Conservation (phyloP, 2,113 vertebrate species). For the Hippocampus comes region DNA sequence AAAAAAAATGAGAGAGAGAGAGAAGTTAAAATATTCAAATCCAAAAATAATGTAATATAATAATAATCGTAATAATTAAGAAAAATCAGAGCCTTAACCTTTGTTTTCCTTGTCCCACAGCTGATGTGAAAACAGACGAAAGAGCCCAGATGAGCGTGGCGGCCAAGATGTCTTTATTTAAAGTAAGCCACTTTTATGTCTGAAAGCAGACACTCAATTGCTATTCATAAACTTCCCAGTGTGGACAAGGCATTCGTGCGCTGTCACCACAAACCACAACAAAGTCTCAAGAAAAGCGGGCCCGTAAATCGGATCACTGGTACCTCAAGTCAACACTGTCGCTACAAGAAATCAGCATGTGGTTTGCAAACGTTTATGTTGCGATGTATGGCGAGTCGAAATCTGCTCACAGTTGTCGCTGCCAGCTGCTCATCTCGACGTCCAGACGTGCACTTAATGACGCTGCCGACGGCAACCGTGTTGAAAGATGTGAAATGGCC, state of each 20-base stretch:
- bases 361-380: neutral
- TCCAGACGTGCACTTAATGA: slow-evolving; percentile 30
- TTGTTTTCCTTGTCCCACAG: slow-evolving; percentile 39
- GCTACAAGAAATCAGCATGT: neutral
- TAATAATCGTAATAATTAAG: too few species aligned
- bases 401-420: neutral
- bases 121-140: slow-evolving; percentile 73
- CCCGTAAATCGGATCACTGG: neutral
- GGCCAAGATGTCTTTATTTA: slow-evolving; percentile 82
- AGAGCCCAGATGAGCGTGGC: slow-evolving; percentile 77
- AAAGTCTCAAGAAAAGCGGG: too few species aligned
- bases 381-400: slow-evolving; percentile 5
- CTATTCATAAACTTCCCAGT: neutral
- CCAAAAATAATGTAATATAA: too few species aligned
- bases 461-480: slow-evolving; percentile 16
- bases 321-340: neutral
- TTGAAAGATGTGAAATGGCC: slow-evolving; percentile 24
- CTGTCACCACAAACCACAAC: neutral
- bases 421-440: slow-evolving; percentile 35
- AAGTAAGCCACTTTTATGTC: slow-evolving; percentile 55
- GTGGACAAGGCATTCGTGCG: neutral
- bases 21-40: too few species aligned
- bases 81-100: neutral
- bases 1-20: too few species aligned
- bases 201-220: slow-evolving; percentile 18